Evolutionary conservation across 2,888 invertebrate species (phyloP).

Genomic region (Falcaria lacertinaria): DNA sequence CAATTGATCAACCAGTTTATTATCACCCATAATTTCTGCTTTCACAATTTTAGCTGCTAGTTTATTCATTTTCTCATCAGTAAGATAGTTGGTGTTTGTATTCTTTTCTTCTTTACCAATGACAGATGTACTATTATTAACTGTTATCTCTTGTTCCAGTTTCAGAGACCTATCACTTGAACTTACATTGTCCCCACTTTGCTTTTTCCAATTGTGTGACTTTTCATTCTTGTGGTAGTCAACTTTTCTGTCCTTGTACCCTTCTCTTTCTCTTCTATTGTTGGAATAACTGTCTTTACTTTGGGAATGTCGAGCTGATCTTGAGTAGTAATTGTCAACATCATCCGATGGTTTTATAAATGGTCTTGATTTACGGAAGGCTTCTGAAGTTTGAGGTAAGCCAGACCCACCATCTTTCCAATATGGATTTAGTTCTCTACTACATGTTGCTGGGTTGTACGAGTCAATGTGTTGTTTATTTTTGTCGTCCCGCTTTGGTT

Average conservation of each 20-base stretch:
- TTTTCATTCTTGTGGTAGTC: neutral
- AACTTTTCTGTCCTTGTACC: neutral
- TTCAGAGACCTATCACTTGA: neutral
- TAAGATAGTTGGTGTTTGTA: conserved; percentile 63
- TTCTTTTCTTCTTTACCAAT: conserved; percentile 15
- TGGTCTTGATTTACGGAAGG: conserved; percentile 49
- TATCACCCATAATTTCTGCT: conserved; percentile 95
- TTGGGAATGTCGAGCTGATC: conserved; percentile 15
- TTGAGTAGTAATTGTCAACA: conserved; percentile 42
- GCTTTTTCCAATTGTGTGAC: conserved; percentile 2
- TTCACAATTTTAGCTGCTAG: conserved; percentile 94
- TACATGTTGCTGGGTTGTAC: conserved; percentile 85
- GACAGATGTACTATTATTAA: conserved; percentile 4
- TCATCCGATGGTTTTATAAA: conserved; percentile 63
- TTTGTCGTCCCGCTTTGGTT: conserved; percentile 70
- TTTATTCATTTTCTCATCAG: conserved; percentile 93
- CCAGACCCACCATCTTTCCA: conserved; percentile 95
- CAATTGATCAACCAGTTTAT: conserved; percentile 82
- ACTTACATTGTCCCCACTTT: neutral
- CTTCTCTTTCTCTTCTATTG: conserved; percentile 1
- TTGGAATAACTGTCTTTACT: conserved; percentile 3
- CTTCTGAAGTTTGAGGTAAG: conserved; percentile 79
- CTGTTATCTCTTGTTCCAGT: conserved; percentile 4
- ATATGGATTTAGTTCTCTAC: conserved; percentile 92
- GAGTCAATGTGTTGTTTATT: conserved; percentile 76